Evolutionary conservation across 2,797 vertebrate genomes (phyloP).

Genomic region (Dendrocincla fuliginosa): DNA sequence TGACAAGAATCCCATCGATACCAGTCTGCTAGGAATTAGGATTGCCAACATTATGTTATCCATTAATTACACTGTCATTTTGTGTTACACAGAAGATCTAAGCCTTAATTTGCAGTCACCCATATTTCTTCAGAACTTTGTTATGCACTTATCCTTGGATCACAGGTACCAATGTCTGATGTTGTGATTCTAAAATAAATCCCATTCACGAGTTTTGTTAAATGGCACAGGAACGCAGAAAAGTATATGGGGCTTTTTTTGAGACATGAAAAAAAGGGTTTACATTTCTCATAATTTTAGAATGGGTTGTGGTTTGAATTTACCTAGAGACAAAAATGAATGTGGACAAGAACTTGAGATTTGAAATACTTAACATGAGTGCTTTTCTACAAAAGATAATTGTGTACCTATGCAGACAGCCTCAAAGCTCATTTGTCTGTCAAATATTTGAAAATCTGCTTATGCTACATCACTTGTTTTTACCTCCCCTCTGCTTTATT

Average conservation of each 20-base stretch:
- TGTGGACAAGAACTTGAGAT: background rate
- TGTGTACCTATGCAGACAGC: background rate
- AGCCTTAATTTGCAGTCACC: background rate
- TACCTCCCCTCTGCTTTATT: background rate
- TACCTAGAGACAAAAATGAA: background rate
- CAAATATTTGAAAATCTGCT: background rate
- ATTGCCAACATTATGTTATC: background rate
- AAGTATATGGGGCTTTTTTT: fast-evolving
- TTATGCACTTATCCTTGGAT: background rate
- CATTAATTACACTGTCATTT: background rate
- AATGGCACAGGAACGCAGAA: background rate
- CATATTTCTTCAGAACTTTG: background rate
- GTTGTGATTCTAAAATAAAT: background rate
- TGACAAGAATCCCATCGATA: background rate
- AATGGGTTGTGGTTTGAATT: background rate
- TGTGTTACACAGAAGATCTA: background rate
- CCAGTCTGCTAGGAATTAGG: background rate
- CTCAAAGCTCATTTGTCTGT: background rate
- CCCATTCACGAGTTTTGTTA: background rate
- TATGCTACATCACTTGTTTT: background rate
- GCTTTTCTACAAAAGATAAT: background rate
- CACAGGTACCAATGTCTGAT: background rate
- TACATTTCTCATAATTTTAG: background rate
- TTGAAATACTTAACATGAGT: background rate
- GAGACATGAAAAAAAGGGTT: background rate